Evolutionary conservation across 2,888 invertebrate genomes (phyloP), one percentile per base, ranked within the genome.

Genomic region (Microdon myrmicae): DNA sequence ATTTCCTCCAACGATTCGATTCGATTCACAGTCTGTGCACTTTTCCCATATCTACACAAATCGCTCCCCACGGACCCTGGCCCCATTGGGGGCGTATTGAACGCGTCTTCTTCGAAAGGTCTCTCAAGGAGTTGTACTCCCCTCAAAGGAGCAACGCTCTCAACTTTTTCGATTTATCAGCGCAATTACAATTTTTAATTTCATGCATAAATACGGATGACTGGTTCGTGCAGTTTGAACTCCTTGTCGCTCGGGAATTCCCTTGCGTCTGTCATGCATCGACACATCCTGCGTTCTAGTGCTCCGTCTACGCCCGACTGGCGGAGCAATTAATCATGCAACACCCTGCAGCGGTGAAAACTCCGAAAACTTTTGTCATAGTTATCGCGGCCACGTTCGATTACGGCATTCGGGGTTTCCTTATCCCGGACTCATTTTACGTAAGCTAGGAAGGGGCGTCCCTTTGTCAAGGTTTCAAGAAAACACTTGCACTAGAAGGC

Each of bases 121-220:
- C 35, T 20, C 48, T 41, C 23, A 25, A 44, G 44, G 23, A 32
- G 32, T 14, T 31, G 4, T 8, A 31, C 8, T 9, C 7, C 4
- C 10, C 48, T 43, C 29, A 38, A 38, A 28, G 44, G n/a, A n/a
- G n/a, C 20, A 26, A 38, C 13, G 26, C 35, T 35, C 31, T 29
- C 41, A 41, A 64, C 41, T 58, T 58, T 55, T 53, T 37, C 26
- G 47, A 31, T 58, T 64, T 64, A 64, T 64, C 64, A 64, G 64
- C n/a, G n/a, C 58, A 64, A 64, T 64, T 64, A 64, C 51, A 56
- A 56, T 37, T 61, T 58, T 45, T 43, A 64, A 64, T 64, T 64
- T 64, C 64, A 58, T 64, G 58, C 64, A 58, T 58, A 58, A 58
- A 53, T 47, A 43, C 47, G 35, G 20, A 23, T 48, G 41, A 29